These are phyloP conservation scores for Eupithecia exiguata DNA, from an alignment of 2,888 invertebrate species.

Conservation along the genomic window DNA sequence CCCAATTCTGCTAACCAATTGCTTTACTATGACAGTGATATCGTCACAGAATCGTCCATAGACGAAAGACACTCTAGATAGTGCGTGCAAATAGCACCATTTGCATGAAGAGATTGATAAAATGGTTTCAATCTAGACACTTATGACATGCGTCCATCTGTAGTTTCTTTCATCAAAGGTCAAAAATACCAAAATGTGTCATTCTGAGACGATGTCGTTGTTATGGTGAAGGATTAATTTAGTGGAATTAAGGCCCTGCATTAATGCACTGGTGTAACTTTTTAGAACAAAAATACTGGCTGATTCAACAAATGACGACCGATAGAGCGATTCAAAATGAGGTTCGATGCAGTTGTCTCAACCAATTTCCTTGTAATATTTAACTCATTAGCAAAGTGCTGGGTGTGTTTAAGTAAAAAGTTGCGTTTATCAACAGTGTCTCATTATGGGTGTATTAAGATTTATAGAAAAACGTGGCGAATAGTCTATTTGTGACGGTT, in stretches of 20 bases:
- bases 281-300: slow-evolving; percentile 34
- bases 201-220: no score
- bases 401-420: slow-evolving; percentile 35
- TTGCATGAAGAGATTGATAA: no score
- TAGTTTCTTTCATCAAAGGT: no score
- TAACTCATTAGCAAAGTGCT: slow-evolving; percentile 34
- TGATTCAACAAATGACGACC: slow-evolving; percentile 18
- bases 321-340: slow-evolving; percentile 10
- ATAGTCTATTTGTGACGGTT: neutral
- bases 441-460: slow-evolving; percentile 14
- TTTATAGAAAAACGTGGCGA: slow-evolving; percentile 31
- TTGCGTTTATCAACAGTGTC: slow-evolving; percentile 26
- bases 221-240: no score
- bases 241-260: neutral
- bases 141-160: no score
- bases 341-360: slow-evolving; percentile 19
- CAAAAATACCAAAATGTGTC: no score
- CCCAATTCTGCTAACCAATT: no score
- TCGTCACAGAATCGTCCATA: no score
- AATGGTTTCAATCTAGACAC: no score
- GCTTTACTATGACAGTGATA: no score
- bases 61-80: no score
- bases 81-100: no score
- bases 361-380: slow-evolving; percentile 20
- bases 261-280: neutral